Base-by-base conservation (phyloP, 2,113 vertebrate species). In the Amphiprion ocellaris region DNA sequence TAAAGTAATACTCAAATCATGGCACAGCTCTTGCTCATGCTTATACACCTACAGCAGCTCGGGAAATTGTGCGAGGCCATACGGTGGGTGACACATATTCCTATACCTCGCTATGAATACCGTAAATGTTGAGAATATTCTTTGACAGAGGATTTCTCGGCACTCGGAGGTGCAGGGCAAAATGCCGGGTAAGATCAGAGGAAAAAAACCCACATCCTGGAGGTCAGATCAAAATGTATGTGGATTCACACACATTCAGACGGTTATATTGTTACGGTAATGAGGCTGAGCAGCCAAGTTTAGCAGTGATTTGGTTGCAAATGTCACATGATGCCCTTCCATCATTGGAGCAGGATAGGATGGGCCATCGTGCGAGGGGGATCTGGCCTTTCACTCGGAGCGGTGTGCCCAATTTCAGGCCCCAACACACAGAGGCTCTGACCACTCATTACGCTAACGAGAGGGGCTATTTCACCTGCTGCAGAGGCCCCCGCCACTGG, bases 391-490 rank as follows among this genome's bases (percentile, higher is more conserved):
- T 94, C 90, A 88, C 88, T 90, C 16, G 46, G 74, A 83, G 85
- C 75, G 11, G 68, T 80, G 55, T 78, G 75, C 83, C 86, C 94
- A 89, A 94, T 94, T 92, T 92, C 86, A 87, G 87, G 87, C 81
- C 81, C 90, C 64, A 71, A 82, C 90, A 89, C 85, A 86, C 79
- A 64, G 70, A 87, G 88, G 93, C 95, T 96, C 96, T 96, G 97
- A 97, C 97, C 97, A 95, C 96, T 99, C 97, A 97, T 99, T 97
- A 96, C 93, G 93, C 97, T 99, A 98, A 99, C 97, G 96, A 99
- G 97, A 96, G 97, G 96, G 96, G 97, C 96, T 96, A 98, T 98
- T 98, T 99, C 97, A 99, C 98, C 98, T 99, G 98, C 97, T 96
- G 96, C 95, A 96, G 85, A 77, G 88, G 75, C 90, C 93, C 86